phyloP scores from a whole-genome alignment of 2,888 invertebrate genomes.

The Toxonevra muliebris region DNA sequence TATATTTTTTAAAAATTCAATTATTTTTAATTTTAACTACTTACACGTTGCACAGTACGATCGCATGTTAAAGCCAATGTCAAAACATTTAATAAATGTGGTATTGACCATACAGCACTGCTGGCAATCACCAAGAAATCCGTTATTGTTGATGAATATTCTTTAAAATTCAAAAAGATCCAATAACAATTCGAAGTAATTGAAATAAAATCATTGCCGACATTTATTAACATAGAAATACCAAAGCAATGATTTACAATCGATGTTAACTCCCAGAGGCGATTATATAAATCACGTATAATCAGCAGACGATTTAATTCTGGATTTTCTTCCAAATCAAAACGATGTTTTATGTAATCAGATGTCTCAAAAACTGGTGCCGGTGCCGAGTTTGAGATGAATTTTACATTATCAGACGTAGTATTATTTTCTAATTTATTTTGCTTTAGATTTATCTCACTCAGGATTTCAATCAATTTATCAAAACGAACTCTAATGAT shows the following conservation, averaged over 20 bases:
- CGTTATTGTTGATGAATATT: slow-evolving; percentile 42
- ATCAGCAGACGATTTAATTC: slow-evolving; percentile 49
- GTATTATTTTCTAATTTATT: background rate
- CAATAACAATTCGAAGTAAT: slow-evolving; percentile 62
- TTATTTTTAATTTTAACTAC: slow-evolving; percentile 35
- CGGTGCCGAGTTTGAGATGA: background rate
- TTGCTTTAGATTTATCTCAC: slow-evolving; percentile 42
- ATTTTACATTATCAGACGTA: background rate
- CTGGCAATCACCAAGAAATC: slow-evolving; percentile 51
- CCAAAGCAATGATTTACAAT: slow-evolving; percentile 57
- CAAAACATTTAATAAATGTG: slow-evolving; percentile 58
- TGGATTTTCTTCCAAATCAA: slow-evolving; percentile 32
- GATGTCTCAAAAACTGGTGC: slow-evolving; percentile 4
- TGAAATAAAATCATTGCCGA: slow-evolving; percentile 62
- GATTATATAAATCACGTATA: slow-evolving; percentile 57
- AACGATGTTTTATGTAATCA: slow-evolving; percentile 16
- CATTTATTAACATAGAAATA: slow-evolving; percentile 57
- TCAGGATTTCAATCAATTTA: slow-evolving; percentile 47
- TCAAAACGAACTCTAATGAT: slow-evolving; percentile 55
- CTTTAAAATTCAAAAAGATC: slow-evolving; percentile 57
- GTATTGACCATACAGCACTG: slow-evolving; percentile 54
- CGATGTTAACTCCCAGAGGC: slow-evolving; percentile 53
- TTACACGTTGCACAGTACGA: slow-evolving; percentile 55
- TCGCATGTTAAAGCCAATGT: slow-evolving; percentile 57
- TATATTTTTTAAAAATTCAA: background rate